A percentile compares a stretch with the other conserved stretches of the same genome.
These are phyloP conservation scores for Panulirus ornatus DNA, from an alignment of 1,140 invertebrate genomes.

Conservation along the genomic window DNA sequence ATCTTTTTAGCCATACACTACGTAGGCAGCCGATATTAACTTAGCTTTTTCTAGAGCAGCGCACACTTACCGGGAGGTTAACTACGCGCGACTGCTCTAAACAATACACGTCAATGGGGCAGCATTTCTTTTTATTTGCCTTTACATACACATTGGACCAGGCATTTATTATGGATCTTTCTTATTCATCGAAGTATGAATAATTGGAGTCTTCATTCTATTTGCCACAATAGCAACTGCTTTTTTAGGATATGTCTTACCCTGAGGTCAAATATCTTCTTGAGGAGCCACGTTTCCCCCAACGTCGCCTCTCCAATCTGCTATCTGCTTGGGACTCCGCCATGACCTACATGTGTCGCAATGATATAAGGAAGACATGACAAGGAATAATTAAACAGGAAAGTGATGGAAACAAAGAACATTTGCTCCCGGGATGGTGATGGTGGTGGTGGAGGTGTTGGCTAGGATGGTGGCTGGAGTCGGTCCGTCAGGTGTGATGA, in stretches of 20 bases:
- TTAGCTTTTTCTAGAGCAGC: slow-evolving; percentile 81
- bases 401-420: no score
- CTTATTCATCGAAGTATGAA: slow-evolving; percentile 80
- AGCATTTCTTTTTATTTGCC: slow-evolving; percentile 77
- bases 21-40: slow-evolving; percentile 79
- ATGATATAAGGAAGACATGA: no score
- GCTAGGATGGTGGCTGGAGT: no score
- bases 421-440: no score
- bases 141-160: slow-evolving; percentile 77
- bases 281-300: slow-evolving; percentile 86
- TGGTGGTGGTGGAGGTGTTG: no score
- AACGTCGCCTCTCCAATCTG: no score
- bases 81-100: slow-evolving; percentile 80
- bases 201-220: slow-evolving; percentile 81
- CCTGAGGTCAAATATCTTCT: slow-evolving; percentile 86
- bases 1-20: slow-evolving; percentile 83
- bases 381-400: no score
- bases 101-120: slow-evolving; percentile 81
- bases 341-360: no score
- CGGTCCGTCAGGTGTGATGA: no score
- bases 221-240: slow-evolving; percentile 83
- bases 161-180: slow-evolving; percentile 77
- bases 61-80: slow-evolving; percentile 77
- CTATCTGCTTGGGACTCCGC: no score
- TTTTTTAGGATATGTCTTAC: slow-evolving; percentile 85